These are phyloP conservation scores for Sebastes hopkinsi DNA, from an alignment of 2,797 vertebrate genomes.

Conservation along the genomic window DNA sequence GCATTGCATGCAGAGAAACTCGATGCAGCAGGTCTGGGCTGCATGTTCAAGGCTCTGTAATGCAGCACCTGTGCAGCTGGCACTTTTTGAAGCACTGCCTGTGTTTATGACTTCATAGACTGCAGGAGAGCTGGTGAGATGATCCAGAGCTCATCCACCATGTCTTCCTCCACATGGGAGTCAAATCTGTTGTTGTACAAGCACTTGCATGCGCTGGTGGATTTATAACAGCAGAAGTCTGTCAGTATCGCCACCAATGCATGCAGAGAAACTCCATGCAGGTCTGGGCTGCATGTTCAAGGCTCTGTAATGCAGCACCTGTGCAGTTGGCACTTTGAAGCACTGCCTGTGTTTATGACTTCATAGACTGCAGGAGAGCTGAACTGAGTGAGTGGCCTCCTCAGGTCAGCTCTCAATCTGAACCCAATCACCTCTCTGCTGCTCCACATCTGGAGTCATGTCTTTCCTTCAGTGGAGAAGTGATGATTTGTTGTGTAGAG, in stretches of 20 bases:
- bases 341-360: conserved; percentile 32
- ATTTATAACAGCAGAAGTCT: background rate
- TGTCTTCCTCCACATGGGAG: no score
- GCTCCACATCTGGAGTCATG: conserved; percentile 59
- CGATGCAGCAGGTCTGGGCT: background rate
- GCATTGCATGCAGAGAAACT: background rate
- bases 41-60: background rate
- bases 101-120: conserved; percentile 32
- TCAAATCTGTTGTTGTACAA: no score
- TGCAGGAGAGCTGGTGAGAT: background rate
- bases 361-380: conserved; percentile 11
- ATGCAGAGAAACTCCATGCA: background rate
- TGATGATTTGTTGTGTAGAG: background rate
- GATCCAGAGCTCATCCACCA: no score
- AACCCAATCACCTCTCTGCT: conserved; percentile 41
- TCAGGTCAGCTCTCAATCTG: conserved; percentile 42
- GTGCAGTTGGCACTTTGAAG: conserved; percentile 44
- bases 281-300: background rate
- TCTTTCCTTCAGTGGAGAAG: background rate
- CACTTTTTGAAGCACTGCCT: conserved; percentile 17
- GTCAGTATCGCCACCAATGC: background rate
- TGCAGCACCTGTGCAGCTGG: background rate
- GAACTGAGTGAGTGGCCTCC: conserved; percentile 23
- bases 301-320: conserved; percentile 45
- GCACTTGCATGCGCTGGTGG: background rate